Conservation (phyloP, 2,797 vertebrate species). For the Tachyglossus aculeatus region DNA sequence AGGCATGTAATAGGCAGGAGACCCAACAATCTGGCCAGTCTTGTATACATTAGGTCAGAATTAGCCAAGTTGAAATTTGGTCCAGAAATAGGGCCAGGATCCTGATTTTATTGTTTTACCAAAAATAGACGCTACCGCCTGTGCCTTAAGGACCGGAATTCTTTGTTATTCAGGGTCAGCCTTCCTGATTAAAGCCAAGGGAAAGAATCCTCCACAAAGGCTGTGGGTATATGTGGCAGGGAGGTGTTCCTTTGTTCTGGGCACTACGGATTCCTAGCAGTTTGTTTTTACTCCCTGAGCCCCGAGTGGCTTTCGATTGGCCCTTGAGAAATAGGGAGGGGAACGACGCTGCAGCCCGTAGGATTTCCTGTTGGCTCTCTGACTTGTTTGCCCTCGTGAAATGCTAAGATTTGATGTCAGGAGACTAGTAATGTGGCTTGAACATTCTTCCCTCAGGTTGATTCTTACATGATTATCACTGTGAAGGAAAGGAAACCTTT, state of each 20-base stretch:
- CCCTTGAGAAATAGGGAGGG: not conserved
- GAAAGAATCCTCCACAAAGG: slow-evolving; percentile 6
- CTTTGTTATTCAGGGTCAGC: slow-evolving; percentile 27
- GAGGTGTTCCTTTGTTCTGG: not conserved
- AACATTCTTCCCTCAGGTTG: slow-evolving; percentile 43
- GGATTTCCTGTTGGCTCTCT: slow-evolving; percentile 1
- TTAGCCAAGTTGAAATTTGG: not conserved
- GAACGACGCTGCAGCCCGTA: slow-evolving; percentile 52
- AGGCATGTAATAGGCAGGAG: not conserved
- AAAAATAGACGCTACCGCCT: not conserved
- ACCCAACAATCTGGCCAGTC: not conserved
- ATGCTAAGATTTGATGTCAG: slow-evolving; percentile 44
- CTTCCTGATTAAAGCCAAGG: slow-evolving; percentile 16
- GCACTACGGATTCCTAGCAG: not conserved
- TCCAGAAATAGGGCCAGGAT: not conserved
- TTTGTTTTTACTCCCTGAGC: not conserved
- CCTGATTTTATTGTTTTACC: not conserved
- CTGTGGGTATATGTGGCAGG: not conserved
- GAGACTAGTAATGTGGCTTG: slow-evolving; percentile 29
- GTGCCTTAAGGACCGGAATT: slow-evolving; percentile 14
- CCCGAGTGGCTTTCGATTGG: not conserved
- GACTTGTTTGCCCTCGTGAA: slow-evolving; percentile 52
- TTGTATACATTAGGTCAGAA: not conserved
- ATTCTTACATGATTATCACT: slow-evolving; percentile 32
- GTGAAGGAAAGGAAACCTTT: slow-evolving; percentile 20